These are phyloP conservation scores for Camelus bactrianus DNA, from an alignment of 2,113 vertebrate genomes.

Conservation along the genomic window DNA sequence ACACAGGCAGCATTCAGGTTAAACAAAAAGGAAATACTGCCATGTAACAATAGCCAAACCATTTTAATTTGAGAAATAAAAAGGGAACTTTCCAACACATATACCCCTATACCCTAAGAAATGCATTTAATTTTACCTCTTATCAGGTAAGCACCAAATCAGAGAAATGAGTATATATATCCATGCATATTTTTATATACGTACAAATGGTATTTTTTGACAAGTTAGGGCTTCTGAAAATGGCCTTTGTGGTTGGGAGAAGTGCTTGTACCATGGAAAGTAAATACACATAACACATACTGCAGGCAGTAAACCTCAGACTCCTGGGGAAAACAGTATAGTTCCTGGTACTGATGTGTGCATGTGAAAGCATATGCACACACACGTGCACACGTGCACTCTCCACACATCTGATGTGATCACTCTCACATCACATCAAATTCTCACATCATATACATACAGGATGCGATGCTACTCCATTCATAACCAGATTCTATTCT, in stretches of 20 bases:
- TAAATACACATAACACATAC: neutral
- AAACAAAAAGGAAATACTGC: constrained; percentile 25
- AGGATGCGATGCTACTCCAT: neutral
- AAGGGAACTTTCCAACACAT: constrained; percentile 29
- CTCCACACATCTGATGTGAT: neutral
- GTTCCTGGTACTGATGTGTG: neutral
- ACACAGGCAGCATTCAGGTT: neutral
- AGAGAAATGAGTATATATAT: neutral
- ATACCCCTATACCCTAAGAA: neutral
- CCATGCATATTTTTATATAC: constrained; percentile 20
- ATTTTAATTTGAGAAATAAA: constrained; percentile 67
- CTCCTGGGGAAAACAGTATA: neutral
- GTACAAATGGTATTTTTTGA: neutral
- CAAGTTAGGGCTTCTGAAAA: neutral
- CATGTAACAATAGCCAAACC: neutral
- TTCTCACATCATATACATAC: neutral
- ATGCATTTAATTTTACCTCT: constrained; percentile 36
- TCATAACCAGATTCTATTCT: neutral
- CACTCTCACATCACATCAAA: neutral
- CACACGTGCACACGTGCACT: neutral
- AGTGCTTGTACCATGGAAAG: neutral
- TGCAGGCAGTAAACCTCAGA: constrained; percentile 1
- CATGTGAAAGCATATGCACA: too few relatives aligned
- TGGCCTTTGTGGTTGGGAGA: neutral
- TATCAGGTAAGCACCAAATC: neutral